A percentile compares a stretch with the other conserved stretches of the same genome.
Conservation (phyloP, 2,113 vertebrate species). For the Peromyscus californicus region DNA sequence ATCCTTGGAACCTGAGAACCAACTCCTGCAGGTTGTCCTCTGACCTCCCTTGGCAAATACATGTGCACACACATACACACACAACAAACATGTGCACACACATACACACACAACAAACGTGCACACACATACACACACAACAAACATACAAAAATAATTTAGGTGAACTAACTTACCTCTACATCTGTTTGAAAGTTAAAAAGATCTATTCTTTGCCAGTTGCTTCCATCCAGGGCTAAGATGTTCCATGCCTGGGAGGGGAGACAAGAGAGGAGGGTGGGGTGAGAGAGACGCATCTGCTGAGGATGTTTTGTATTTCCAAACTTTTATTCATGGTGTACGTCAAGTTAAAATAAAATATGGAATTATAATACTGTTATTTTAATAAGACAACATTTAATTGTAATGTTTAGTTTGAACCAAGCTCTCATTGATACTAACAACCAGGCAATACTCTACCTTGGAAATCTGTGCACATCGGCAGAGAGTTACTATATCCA, state of each 20-base stretch:
- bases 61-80: neutral
- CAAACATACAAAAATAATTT: neutral
- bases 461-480: constrained; percentile 98
- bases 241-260: constrained; percentile 94
- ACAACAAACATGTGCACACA: too few relatives aligned
- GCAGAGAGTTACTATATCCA: constrained; percentile 97
- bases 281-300: neutral
- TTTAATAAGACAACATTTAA: constrained; percentile 16
- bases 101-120: neutral
- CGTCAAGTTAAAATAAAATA: constrained; percentile 33
- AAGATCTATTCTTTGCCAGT: constrained; percentile 98
- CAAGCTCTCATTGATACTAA: constrained; percentile 23
- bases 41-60: neutral
- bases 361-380: neutral
- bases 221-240: constrained; percentile 97
- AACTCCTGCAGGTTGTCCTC: neutral
- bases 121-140: neutral
- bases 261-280: neutral
- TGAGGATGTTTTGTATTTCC: neutral
- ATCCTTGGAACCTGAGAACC: neutral
- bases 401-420: constrained; percentile 51
- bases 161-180: constrained; percentile 90
- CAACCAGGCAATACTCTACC: constrained; percentile 87
- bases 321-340: neutral
- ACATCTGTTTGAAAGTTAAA: constrained; percentile 99